These are phyloP conservation scores for Orchesella cincta DNA, from an alignment of 1,140 invertebrate genomes.

Conservation along the genomic window DNA sequence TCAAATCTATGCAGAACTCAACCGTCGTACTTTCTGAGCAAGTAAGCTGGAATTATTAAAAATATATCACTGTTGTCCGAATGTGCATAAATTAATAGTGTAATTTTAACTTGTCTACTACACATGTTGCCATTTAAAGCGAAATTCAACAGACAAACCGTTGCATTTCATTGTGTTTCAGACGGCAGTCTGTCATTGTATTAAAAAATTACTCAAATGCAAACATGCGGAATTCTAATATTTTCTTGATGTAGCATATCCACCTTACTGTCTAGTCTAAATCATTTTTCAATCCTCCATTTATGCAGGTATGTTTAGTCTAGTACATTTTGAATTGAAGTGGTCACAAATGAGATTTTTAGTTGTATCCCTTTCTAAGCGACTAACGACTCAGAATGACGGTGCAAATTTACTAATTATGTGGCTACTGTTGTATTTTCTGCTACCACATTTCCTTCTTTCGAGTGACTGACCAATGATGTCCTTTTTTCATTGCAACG, in stretches of 20 bases:
- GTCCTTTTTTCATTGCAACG: not conserved
- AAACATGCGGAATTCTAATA: not conserved
- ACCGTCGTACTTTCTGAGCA: too few species aligned
- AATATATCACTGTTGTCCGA: too few species aligned
- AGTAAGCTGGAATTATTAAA: too few species aligned
- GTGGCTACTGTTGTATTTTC: not conserved
- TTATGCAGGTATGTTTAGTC: not conserved
- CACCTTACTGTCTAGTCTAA: not conserved
- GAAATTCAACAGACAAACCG: not conserved
- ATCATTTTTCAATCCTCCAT: not conserved
- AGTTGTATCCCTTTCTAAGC: not conserved
- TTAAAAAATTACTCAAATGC: not conserved
- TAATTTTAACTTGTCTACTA: not conserved
- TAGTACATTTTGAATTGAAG: not conserved
- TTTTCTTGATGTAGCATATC: not conserved
- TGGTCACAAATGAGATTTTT: not conserved
- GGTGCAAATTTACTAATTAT: not conserved
- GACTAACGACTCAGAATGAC: not conserved
- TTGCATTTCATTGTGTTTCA: not conserved
- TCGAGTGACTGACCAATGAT: not conserved
- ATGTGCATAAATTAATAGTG: too few species aligned
- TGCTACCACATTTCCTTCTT: not conserved
- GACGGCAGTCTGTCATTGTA: not conserved
- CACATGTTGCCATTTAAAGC: not conserved
- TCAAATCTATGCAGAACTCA: too few species aligned